Evolutionary conservation across 2,797 vertebrate species (phyloP).

Genomic region (Enteromius argenteus): DNA sequence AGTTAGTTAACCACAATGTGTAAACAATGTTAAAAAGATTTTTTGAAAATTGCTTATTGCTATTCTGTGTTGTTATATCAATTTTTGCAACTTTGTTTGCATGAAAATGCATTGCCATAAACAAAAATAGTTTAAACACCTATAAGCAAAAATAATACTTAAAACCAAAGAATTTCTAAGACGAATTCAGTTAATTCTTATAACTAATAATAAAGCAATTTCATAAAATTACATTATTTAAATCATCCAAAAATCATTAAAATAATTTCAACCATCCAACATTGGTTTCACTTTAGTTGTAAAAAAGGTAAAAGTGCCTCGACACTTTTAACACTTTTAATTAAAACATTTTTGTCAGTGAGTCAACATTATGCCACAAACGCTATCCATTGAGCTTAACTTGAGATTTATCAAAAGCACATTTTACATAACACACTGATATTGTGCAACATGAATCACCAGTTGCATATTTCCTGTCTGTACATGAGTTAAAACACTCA

Average conservation of each 20-base stretch:
- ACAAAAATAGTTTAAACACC: neutral
- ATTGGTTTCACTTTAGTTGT: neutral
- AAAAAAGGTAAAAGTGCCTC: neutral
- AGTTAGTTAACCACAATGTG: neutral
- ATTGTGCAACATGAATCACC: neutral
- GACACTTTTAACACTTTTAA: neutral
- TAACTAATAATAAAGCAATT: neutral
- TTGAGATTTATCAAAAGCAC: neutral
- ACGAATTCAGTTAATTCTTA: neutral
- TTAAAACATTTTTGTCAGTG: neutral
- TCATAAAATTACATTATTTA: neutral
- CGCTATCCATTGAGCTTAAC: neutral
- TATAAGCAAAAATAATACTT: neutral
- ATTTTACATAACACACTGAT: neutral
- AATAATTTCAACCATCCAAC: neutral
- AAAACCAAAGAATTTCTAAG: neutral
- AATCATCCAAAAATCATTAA: neutral
- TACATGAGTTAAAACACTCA: neutral
- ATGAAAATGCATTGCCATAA: neutral
- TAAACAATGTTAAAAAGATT: neutral
- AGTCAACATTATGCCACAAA: neutral
- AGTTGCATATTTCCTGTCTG: neutral
- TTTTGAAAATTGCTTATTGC: neutral
- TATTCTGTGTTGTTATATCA: too few species aligned
- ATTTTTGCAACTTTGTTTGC: neutral